Conservation (phyloP, 2,888 invertebrate species). For the Leptinotarsa rubiginosa region DNA sequence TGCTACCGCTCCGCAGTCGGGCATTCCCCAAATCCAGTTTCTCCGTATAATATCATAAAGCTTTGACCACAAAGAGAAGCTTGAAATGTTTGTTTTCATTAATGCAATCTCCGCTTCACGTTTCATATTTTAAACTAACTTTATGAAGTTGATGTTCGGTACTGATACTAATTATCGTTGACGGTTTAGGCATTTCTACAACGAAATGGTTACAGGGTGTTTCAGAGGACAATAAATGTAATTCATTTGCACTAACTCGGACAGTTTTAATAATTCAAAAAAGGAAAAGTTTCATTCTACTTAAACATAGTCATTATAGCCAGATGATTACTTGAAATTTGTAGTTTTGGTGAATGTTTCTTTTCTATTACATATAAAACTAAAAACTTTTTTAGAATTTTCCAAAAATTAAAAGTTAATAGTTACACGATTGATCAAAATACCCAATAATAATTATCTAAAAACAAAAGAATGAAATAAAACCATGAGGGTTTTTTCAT, state of each 20-base stretch:
- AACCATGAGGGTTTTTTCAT: too few species aligned
- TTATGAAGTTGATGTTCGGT: constrained; percentile 33
- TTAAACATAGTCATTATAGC: too few species aligned
- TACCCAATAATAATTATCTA: too few species aligned
- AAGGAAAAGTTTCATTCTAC: neutral
- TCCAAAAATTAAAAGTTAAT: too few species aligned
- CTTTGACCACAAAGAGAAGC: constrained; percentile 41
- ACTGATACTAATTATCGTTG: constrained; percentile 29
- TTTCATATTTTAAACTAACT: constrained; percentile 35
- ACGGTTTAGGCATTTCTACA: constrained; percentile 7
- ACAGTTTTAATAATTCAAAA: neutral
- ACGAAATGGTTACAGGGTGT: neutral
- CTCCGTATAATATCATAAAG: constrained; percentile 34
- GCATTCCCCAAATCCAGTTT: constrained; percentile 9
- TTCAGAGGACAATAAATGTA: neutral
- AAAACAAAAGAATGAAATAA: too few species aligned
- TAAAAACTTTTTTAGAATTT: too few species aligned
- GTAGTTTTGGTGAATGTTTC: too few species aligned
- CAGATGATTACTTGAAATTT: too few species aligned
- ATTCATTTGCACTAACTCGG: neutral
- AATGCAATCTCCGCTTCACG: constrained; percentile 36
- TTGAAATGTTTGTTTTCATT: constrained; percentile 39
- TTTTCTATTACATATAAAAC: too few species aligned
- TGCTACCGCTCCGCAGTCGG: neutral
- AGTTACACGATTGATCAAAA: too few species aligned